Conservation (phyloP, 2,797 vertebrate genomes). For the Cetoscarus ocellatus region DNA sequence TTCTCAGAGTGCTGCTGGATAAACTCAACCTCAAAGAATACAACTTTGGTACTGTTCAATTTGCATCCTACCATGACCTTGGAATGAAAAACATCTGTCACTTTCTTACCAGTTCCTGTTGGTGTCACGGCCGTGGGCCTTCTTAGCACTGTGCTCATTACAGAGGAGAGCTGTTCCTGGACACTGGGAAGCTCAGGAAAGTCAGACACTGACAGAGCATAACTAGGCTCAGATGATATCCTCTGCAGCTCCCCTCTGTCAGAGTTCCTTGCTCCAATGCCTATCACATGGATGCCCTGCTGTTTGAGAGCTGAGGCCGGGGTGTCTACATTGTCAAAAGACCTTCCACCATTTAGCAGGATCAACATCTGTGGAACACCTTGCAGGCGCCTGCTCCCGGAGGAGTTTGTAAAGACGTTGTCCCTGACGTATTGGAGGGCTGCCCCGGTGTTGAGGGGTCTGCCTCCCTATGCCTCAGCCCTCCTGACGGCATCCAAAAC, state of each 20-base stretch:
- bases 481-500: conserved; percentile 83
- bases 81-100: neutral
- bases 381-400: conserved; percentile 66
- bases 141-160: conserved; percentile 40
- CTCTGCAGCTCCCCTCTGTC: conserved; percentile 54
- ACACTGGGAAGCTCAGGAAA: conserved; percentile 59
- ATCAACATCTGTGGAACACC: conserved; percentile 68
- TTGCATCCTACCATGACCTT: neutral
- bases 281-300: conserved; percentile 37
- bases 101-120: conserved; percentile 64
- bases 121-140: conserved; percentile 35
- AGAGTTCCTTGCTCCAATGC: conserved; percentile 70
- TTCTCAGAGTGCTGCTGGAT: neutral
- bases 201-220: conserved; percentile 48
- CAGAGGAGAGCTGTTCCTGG: conserved; percentile 45
- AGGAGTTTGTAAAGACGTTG: conserved; percentile 62
- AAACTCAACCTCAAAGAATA: neutral
- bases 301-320: conserved; percentile 56
- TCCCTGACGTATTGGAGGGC: conserved; percentile 69
- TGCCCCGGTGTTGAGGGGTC: conserved; percentile 76
- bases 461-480: conserved; percentile 87
- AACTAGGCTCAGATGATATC: conserved; percentile 58
- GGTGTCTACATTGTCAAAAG: conserved; percentile 53
- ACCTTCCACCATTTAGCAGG: conserved; percentile 72
- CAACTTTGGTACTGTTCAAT: neutral